Evolutionary conservation across 2,797 vertebrate genomes (phyloP).

Genomic region (Xiphophorus birchmanni): DNA sequence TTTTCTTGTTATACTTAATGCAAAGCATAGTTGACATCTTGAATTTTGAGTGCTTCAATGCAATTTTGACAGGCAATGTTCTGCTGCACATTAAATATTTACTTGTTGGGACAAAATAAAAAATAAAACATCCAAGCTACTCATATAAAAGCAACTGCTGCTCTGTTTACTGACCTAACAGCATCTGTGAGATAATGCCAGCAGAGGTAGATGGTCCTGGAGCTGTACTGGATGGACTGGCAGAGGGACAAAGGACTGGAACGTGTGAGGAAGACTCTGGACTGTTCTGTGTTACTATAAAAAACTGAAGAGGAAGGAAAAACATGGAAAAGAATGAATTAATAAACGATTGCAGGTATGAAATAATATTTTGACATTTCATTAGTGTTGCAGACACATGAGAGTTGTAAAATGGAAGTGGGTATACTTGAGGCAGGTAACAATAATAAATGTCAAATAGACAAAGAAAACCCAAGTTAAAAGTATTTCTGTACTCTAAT

Average conservation of each 20-base stretch:
- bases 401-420: background rate
- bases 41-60: background rate
- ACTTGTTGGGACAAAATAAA: background rate
- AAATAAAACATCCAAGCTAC: background rate
- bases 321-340: background rate
- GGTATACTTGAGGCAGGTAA: background rate
- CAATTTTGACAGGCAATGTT: background rate
- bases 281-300: slow-evolving; percentile 88
- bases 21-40: background rate
- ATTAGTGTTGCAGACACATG: background rate
- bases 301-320: slow-evolving; percentile 67
- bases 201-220: slow-evolving; percentile 87
- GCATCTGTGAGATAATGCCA: slow-evolving; percentile 90
- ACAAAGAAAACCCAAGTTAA: background rate
- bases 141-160: background rate
- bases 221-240: slow-evolving; percentile 88
- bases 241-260: slow-evolving; percentile 83
- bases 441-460: background rate
- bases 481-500: background rate
- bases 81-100: background rate
- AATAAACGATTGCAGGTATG: slow-evolving; percentile 5
- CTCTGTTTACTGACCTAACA: slow-evolving; percentile 81
- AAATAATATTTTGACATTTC: slow-evolving; percentile 16
- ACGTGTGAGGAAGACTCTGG: slow-evolving; percentile 84
- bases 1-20: background rate